Percentiles rank a stretch among this genome's conserved stretches.
Evolutionary conservation across 2,113 vertebrate genomes (phyloP).

Genomic region (Gasterosteus aculeatus): DNA sequence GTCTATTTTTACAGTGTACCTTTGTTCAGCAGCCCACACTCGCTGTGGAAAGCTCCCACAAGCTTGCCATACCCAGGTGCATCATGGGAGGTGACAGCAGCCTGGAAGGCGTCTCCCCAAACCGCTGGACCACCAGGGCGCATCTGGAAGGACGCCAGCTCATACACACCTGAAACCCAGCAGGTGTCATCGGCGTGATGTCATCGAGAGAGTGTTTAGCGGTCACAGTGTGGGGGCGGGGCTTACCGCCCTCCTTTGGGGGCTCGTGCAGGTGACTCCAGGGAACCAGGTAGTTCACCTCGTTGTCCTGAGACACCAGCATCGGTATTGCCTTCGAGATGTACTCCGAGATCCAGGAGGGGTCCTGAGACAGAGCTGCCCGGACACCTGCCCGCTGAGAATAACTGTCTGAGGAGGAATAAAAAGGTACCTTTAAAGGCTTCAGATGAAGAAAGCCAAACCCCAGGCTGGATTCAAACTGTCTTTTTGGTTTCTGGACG

Average conservation of each 20-base stretch:
- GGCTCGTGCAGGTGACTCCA: slow-evolving; percentile 87
- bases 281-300: slow-evolving; percentile 89
- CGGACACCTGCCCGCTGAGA: slow-evolving; percentile 85
- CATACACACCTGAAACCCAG: slow-evolving; percentile 87
- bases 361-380: slow-evolving; percentile 84
- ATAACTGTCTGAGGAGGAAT: slow-evolving; percentile 83
- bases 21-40: slow-evolving; percentile 88
- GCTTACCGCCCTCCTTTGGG: slow-evolving; percentile 85
- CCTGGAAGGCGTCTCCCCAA: slow-evolving; percentile 86
- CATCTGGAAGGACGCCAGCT: slow-evolving; percentile 89
- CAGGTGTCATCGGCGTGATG: slow-evolving; percentile 12
- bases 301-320: slow-evolving; percentile 85
- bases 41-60: slow-evolving; percentile 88
- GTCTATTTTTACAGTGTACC: slow-evolving; percentile 77
- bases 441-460: too few species aligned
- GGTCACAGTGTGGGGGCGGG: not conserved
- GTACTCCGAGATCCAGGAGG: slow-evolving; percentile 86
- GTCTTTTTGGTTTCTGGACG: too few species aligned
- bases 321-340: slow-evolving; percentile 81
- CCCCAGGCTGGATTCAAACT: too few species aligned
- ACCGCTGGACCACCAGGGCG: slow-evolving; percentile 89
- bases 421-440: not conserved
- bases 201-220: not conserved
- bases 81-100: slow-evolving; percentile 80
- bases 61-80: slow-evolving; percentile 85